phyloP scores from a whole-genome alignment of 1,140 invertebrate species.

The Drosophila sturtevanti region DNA sequence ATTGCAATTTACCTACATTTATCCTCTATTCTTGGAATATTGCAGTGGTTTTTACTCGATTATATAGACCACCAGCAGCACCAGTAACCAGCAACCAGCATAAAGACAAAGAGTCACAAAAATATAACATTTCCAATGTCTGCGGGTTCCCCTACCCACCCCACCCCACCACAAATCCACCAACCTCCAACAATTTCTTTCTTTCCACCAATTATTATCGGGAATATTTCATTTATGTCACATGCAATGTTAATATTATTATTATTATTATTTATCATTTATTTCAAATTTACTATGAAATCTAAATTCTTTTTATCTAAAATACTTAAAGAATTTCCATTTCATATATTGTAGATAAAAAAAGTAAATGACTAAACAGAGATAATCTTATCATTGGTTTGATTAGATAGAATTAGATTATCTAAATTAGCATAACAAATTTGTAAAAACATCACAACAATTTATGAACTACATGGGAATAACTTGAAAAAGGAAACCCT shows the following conservation, averaged over 20 bases:
- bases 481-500: too few relatives aligned
- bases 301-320: too few relatives aligned
- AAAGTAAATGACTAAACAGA: background rate
- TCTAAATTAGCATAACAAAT: background rate
- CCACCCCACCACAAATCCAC: too few relatives aligned
- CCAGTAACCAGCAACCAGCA: too few relatives aligned
- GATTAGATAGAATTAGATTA: background rate
- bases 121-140: background rate
- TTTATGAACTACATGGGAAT: too few relatives aligned
- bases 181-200: too few relatives aligned
- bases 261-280: too few relatives aligned
- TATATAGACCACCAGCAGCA: background rate
- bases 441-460: too few relatives aligned
- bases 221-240: too few relatives aligned
- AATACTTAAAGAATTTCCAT: background rate
- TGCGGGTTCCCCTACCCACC: background rate
- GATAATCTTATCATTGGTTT: background rate
- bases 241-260: too few relatives aligned
- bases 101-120: background rate
- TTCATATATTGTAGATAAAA: background rate
- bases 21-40: background rate
- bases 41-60: constrained; percentile 5
- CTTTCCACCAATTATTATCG: too few relatives aligned
- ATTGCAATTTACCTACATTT: constrained; percentile 6
- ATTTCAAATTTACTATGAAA: too few relatives aligned